Evolutionary conservation across 2,888 invertebrate species (phyloP).

Genomic region (Morpho deidamia): DNA sequence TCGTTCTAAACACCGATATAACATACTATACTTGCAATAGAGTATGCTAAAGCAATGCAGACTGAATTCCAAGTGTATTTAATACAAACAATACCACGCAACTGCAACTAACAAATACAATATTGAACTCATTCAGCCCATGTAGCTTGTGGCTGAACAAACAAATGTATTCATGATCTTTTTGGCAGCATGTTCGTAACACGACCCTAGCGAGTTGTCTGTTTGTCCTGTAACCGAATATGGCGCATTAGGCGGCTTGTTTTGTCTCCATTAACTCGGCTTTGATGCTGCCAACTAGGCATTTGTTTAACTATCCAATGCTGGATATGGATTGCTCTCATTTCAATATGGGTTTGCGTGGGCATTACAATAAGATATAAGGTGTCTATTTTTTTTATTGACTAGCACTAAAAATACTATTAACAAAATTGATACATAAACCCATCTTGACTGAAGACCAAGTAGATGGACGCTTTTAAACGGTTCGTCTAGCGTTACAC

Average conservation of each 20-base stretch:
- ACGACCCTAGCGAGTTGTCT: constrained; percentile 48
- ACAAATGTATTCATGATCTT: constrained; percentile 68
- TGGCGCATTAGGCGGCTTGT: constrained; percentile 69
- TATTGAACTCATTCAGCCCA: not conserved
- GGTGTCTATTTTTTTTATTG: no score
- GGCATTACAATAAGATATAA: not conserved
- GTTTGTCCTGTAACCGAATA: constrained; percentile 69
- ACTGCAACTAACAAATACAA: not conserved
- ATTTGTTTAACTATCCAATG: constrained; percentile 33
- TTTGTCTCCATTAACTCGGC: constrained; percentile 73
- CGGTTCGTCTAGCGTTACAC: no score
- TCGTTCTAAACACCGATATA: no score
- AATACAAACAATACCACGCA: no score
- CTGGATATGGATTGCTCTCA: constrained; percentile 9
- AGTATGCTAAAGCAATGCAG: not conserved
- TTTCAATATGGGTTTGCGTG: constrained; percentile 11
- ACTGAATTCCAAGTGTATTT: no score
- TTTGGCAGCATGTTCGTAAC: constrained; percentile 57
- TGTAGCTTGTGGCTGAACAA: constrained; percentile 42
- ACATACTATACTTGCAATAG: not conserved
- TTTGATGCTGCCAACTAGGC: constrained; percentile 69
- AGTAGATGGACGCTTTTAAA: no score
- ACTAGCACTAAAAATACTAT: no score
- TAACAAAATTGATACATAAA: no score
- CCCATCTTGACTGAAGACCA: no score